Evolutionary conservation across 2,113 vertebrate genomes (phyloP), one percentile per base, ranked within the genome.

Genomic region (Propithecus coquereli): DNA sequence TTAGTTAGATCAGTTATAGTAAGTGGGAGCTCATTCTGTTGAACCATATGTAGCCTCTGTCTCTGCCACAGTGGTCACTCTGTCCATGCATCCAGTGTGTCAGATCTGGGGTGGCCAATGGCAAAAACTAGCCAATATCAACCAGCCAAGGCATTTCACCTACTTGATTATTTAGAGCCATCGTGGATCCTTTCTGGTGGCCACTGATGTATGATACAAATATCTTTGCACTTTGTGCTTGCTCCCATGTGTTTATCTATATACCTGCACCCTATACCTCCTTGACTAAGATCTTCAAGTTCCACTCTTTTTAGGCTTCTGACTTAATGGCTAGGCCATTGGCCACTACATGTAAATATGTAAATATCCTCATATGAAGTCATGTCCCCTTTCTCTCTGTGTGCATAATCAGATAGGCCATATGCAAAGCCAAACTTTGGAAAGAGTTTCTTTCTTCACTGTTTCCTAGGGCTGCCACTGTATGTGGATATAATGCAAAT

Each of bases 21-120:
- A 22, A 9, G 45, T 45, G 2, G 16, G 4, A 30, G 13, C 7
- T 0, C 13, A 17, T 54, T 14, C 4, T 54, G 2, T 45, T 27
- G 11, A 1, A 5, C 37, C 8, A 8, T 5, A 61, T 27, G 18
- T 61, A 47, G 50, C 16, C 17, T 47, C 7, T 23, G 23, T 66
- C 16, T 66, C 10, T 23, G 34, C 5, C 3, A 81, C 16, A 27
- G 17, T 8, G 20, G 30, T 40, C 22, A 45, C 16, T 37, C 16
- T 22, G 4, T 65, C 27, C n/a, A 43, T 40, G 14, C 18, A 18
- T 12, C 73, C 50, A 8, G 30, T 34, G 8, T 45, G 23, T 32
- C 50, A 85, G 32, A 22, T 14, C 5, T 25, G 34, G 12, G 6
- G 17, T 4, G 45, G 6, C 61, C 66, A 13, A 68, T 54, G n/a